Evolutionary conservation across 2,113 vertebrate species (phyloP), one percentile per base, ranked within the genome.

Genomic region (Phoxinus phoxinus): DNA sequence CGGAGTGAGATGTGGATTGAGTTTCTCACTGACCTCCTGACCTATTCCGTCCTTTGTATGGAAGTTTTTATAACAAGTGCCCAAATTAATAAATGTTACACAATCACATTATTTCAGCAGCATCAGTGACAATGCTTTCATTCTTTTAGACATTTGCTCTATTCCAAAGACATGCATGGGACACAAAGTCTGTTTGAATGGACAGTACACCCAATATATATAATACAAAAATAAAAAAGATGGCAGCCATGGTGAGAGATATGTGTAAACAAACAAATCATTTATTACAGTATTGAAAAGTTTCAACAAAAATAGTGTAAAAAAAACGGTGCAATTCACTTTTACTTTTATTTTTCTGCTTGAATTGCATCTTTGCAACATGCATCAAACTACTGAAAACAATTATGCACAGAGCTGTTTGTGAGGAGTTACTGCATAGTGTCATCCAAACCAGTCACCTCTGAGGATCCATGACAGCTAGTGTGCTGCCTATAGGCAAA

Each of bases 21-120:
- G 65, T 72, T 83, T 73, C 81, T 44, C 30, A 6, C 23, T 46
- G 86, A 87, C 86, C 86, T 51, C 56, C 15, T 84, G 74, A 78
- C 86, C 59, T 84, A 8, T 27, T 59, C 37, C 3, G 2, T 0
- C 10, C 15, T 41, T 6, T 59, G 65, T 27, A 27, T 63, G 11
- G n/a, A 72, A 87, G 13, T 35, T 53, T 35, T 78, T 35, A 21
- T 72, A 84, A 79, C 27, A 74, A 73, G 65, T 51, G 76, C 25
- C 76, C 32, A 27, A 75, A 80, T 10, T 3, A 72, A 85, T 56
- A 17, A 46, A 75, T 25, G n/a, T 67, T 44, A 85, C 27, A 56
- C 27, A 56, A 17, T 4, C 35, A 79, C 1, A 65, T n/a, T 32
- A 6, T 6, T 53, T 56, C 53, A 58, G 17, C n/a, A 32, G 44